Evolutionary conservation across 1,140 invertebrate species (phyloP), one percentile per base, ranked within the genome.

Genomic region (Oppia nitens): DNA sequence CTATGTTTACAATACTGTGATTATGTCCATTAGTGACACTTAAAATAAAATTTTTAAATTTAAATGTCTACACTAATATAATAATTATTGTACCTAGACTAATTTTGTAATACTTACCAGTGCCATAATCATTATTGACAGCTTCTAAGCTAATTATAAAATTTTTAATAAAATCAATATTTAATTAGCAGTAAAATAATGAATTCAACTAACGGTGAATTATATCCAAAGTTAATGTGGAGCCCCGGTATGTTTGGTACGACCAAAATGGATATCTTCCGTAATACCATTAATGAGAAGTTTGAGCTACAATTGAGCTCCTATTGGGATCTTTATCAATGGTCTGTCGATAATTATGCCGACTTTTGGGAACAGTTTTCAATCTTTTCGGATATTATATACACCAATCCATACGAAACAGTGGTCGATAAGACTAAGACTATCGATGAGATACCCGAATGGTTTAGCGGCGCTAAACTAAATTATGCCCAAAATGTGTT

Each of bases 361-460:
- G 65, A 70, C 50, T 77, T 77, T 64, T 77, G 75, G 75, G 70
- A 71, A 57, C 69, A 73, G 63, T 62, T 76, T 11, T 71, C 72
- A 67, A 50, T 70, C 12, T 75, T 71, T 63, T 66, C 67, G 45
- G 66, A 68, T 12, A 65, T 76, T 6, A 64, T 70, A 6, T 64
- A 71, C 58, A 71, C 69, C n/a, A 50, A 67, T 59, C 20, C 62
- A 4, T 74, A 70, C 64, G 63, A 69, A 29, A 53, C 68, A 63
- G 72, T 75, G 59, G 64, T 57, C 48, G 51, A n/a, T 23, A 40
- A 40, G 17, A 32, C 60, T 29, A 32, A 32, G 23, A 59, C 40
- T 54, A 59, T 54, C 47, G 62, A 60, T 11, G 49, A 68, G 28
- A 58, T 66, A 47, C 66, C 66, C 14, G 50, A 60, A 0, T 69